Evolutionary conservation across 2,113 vertebrate genomes (phyloP).

Genomic region (Ceyx margarethae): DNA sequence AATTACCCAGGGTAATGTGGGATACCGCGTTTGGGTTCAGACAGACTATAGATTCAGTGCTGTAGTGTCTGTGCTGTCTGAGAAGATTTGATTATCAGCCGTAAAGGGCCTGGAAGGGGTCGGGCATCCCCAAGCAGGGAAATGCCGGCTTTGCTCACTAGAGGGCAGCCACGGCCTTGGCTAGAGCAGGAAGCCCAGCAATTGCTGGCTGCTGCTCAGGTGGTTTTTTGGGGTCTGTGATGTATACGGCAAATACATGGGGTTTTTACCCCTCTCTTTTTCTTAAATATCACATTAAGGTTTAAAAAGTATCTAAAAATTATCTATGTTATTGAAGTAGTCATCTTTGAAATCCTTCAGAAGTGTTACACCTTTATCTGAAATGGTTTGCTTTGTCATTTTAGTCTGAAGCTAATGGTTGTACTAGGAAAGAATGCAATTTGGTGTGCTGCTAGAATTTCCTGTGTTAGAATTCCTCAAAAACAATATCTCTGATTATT

Average conservation of each 20-base stretch:
- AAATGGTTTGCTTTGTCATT: neutral
- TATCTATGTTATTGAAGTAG: neutral
- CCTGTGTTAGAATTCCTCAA: neutral
- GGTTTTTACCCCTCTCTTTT: too few species aligned
- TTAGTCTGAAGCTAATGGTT: neutral
- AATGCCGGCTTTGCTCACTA: neutral
- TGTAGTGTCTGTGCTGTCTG: neutral
- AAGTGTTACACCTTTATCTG: neutral
- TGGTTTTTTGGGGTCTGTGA: fast-evolving
- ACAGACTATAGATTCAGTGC: fast-evolving
- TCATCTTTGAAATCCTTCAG: neutral
- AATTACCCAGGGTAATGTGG: fast-evolving
- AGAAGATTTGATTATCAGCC: fast-evolving
- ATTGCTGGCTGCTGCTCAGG: neutral
- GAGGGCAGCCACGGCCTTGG: neutral
- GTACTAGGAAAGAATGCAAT: neutral
- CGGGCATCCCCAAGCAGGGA: neutral
- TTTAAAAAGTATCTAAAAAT: too few species aligned
- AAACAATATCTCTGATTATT: neutral
- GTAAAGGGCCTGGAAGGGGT: neutral
- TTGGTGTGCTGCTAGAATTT: neutral
- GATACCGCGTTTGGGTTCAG: neutral
- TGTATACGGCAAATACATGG: neutral
- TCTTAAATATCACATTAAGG: fast-evolving
- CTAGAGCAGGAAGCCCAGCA: too few species aligned